Base-by-base conservation (phyloP, 2,888 invertebrate species). In the Ischnura elegans region DNA sequence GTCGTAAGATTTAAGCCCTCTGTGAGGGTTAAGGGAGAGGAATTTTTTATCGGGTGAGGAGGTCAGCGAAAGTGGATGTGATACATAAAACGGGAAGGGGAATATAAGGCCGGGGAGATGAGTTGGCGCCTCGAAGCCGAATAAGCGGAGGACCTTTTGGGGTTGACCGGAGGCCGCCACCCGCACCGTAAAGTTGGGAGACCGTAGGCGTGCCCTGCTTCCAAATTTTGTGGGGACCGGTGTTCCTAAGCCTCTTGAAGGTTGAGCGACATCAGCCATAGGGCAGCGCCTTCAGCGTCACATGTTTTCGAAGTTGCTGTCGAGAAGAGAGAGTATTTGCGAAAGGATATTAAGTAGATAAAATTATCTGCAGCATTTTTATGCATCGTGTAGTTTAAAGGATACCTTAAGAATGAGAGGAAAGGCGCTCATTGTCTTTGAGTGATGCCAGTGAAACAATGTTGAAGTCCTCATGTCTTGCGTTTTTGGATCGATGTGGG, bases 51-150 rank as follows among this genome's bases (percentile, higher is more conserved):
- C 76, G 76, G 76, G 76, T 36, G 76, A 36, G 36, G 76, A 76
- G 76, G 76, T 76, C 76, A 76, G 76, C 36, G 76, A n/a, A 61
- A 16, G 76, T 36, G 76, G 76, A 76, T 76, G 36, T 76, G 76
- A 36, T 76, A 76, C 76, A 76, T 76, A 76, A 76, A 76, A 76
- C 21, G 76, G 61, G 61, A n/a, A 19, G 61, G 61, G 61, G 61
- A 4, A 0, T 29, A 25, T 29, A 36, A 76, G 61, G 61, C 25
- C n/a, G 25, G 61, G 61, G 76, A 36, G 29, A 76, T 76, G 76
- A 36, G 76, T 36, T 76, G 36, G 36, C 76, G 76, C 36, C 76
- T 36, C 76, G 76, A 76, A 76, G 36, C 29, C 76, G 36, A 76
- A 36, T 29, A 25, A 76, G 76, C 76, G 76, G 29, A 16, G 36